Base-by-base conservation (phyloP, 2,113 vertebrate species). In the Asarcornis scutulata region DNA sequence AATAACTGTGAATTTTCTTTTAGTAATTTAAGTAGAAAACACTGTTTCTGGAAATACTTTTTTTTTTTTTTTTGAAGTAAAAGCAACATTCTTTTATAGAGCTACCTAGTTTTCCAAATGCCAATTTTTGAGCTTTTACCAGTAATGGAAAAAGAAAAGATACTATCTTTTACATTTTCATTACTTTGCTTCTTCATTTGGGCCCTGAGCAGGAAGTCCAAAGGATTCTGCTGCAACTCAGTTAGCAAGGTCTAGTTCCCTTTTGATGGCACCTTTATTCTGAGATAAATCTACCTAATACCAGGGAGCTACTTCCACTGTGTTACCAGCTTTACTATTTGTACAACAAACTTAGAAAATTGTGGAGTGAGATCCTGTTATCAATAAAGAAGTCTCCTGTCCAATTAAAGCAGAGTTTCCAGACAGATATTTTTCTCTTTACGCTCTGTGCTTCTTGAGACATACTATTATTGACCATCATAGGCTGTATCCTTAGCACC, bases 1-100 rank as follows among this genome's bases (percentile, higher is more conserved):
- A 94, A 96, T 94, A 95, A 74, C 3, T 38, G 92, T 89, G 92
- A 84, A 96, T 91, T 86, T 92, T 82, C 56, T 77, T 18, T 4
- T 22, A 63, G 31, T 36, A 20, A 46, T 59, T 85, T 3, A 50
- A 73, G 34, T 17, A 76, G 53, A 93, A 88, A 79, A 66, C 52
- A 25, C 21, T 44, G 10, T n/a, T 93, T 86, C 53, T 50, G 59
- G 5, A n/a, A 79, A 48, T 2, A 75, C 46, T 22, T 31, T 42
- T 40, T 40, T 40, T 40, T 40, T 40, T 40, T 40, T 40, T 86
- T 80, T 66, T 50, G 9, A 31, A 75, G 46, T 56, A 72, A 62
- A 40, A 2, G 22, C 13, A 50, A 32, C 20, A 48, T 83, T 77
- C 31, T 55, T 60, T 17, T 1, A 9, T 6, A 8, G 11, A 6